Evolutionary conservation across 2,888 invertebrate genomes (phyloP).

Genomic region (Apodemia zela): DNA sequence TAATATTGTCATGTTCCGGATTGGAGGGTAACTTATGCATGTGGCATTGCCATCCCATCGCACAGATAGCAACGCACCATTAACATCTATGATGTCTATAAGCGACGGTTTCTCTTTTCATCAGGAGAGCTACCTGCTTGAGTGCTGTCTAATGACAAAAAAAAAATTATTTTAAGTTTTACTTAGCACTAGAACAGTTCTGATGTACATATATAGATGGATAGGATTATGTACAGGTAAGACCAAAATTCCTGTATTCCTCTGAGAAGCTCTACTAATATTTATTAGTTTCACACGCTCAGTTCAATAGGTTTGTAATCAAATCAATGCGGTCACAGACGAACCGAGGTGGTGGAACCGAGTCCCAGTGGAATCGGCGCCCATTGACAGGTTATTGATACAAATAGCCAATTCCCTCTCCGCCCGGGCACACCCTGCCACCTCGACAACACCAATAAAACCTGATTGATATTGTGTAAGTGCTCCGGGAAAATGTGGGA

Average conservation of each 20-base stretch:
- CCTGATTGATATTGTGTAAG: slow-evolving; percentile 81
- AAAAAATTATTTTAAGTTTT: no score
- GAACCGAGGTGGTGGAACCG: slow-evolving; percentile 57
- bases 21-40: no score
- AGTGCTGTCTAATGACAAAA: no score
- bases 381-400: slow-evolving; percentile 82
- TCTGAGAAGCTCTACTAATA: slow-evolving; percentile 8
- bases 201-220: no score
- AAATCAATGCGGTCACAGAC: slow-evolving; percentile 67
- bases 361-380: slow-evolving; percentile 65
- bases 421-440: slow-evolving; percentile 44
- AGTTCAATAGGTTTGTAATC: slow-evolving; percentile 63
- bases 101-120: no score
- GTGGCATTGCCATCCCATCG: no score
- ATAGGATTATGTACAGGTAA: not conserved
- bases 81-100: no score
- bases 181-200: no score
- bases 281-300: slow-evolving; percentile 52
- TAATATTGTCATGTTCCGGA: no score
- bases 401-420: slow-evolving; percentile 69
- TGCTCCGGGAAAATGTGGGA: slow-evolving; percentile 80
- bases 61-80: no score
- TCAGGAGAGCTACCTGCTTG: no score
- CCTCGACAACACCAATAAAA: slow-evolving; percentile 79
- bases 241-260: not conserved